Evolutionary conservation across 2,888 invertebrate genomes (phyloP), one percentile per base, ranked within the genome.

Genomic region (Eupithecia subumbrata): DNA sequence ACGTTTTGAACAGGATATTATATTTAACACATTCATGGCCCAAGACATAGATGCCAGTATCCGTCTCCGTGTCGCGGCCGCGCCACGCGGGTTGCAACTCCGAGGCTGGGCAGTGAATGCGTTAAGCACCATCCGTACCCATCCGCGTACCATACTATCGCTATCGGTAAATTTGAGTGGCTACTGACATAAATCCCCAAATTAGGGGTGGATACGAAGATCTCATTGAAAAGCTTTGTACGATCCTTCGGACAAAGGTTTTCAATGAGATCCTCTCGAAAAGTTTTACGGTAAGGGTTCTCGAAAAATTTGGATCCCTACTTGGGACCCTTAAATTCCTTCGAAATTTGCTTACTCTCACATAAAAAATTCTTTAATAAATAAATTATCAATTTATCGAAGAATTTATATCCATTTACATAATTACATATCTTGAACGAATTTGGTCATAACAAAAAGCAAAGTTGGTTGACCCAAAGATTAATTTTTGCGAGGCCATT

Each of bases 401-500:
- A 16, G 16, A 45, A 45, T 45, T 16, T 16, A 45, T 45, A 45
- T 45, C 18, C 16, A 45, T 16, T 16, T 45, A 11, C 66, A 11
- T 40, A 37, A 3, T 0, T 40, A 43, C 16, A 16, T 16, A 45
- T 45, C 5, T 45, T 18, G 45, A 45, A 45, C 1, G 45, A 16
- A 45, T 16, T 45, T 16, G 16, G 45, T 16, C 45, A 5, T 45
- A 45, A 5, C 45, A 70, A 30, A 71, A 72, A 75, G 74, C 79
- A 25, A 25, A 68, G 82, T 74, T 81, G 18, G 71, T 80, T 82
- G 82, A 82, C 81, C 79, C 78, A 43, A 76, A 79, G 71, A 78
- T 81, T 82, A 82, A 84, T 84, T 82, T 85, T 79, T 18, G 79
- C 75, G 76, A 82, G 85, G 82, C 82, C 81, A 79, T 84, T 84